These are phyloP conservation scores for Yponomeuta cagnagella DNA, from an alignment of 2,888 invertebrate species.

Conservation along the genomic window DNA sequence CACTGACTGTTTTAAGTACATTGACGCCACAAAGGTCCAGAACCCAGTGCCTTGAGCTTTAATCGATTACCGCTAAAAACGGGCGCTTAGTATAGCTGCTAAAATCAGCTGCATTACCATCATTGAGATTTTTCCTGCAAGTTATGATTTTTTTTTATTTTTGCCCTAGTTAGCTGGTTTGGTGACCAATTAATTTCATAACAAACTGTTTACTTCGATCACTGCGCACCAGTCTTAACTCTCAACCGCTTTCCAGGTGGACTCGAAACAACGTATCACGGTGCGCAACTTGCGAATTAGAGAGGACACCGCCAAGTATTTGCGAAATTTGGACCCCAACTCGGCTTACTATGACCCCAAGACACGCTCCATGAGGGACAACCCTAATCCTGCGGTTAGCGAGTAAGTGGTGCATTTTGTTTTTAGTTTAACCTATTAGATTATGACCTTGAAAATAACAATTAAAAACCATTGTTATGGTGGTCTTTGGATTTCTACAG, in stretches of 20 bases:
- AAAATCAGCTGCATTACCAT: no score
- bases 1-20: no score
- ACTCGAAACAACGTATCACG: slow-evolving; percentile 99
- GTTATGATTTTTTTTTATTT: no score
- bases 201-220: not conserved
- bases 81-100: no score
- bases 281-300: slow-evolving; percentile 98
- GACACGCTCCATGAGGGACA: slow-evolving; percentile 98
- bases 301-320: slow-evolving; percentile 99
- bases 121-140: no score
- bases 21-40: no score
- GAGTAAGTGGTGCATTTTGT: slow-evolving; percentile 68
- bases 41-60: no score
- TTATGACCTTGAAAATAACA: no score
- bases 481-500: no score
- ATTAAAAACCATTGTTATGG: no score
- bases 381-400: slow-evolving; percentile 84
- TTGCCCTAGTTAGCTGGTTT: no score
- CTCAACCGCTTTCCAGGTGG: slow-evolving; percentile 76
- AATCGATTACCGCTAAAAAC: no score
- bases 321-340: slow-evolving; percentile 96
- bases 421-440: not conserved
- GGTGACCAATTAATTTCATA: not conserved
- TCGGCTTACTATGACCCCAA: slow-evolving; percentile 99
- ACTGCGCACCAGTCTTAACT: not conserved